Base-by-base conservation (phyloP, 1,140 invertebrate species). In the Drosophila orena region DNA sequence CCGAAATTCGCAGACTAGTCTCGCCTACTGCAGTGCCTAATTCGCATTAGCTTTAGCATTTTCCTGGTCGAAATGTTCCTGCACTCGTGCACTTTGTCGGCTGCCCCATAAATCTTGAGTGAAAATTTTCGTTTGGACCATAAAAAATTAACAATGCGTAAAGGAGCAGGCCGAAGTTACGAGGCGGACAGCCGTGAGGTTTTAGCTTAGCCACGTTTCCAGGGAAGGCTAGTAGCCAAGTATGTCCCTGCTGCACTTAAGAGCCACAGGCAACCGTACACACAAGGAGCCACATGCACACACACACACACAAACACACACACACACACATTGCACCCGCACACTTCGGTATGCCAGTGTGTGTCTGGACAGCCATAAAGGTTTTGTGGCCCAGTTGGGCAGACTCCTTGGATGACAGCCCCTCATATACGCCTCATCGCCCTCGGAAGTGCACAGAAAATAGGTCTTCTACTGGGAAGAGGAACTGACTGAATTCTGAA, bases 141-240 rank as follows among this genome's bases (percentile, higher is more conserved):
- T 76, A 59, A 79, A 85, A 88, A 81, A 88, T 81, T 81, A 79
- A 71, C 73, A 70, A 81, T 77, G 81, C 73, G 77, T 80, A 60
- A 57, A 64, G 54, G 38, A 53, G 65, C 53, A 50, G 53, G 49
- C 54, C 46, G 59, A 35, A 74, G 56, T 70, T 64, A 54, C 44
- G 56, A 56, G 69, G 70, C 74, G 50, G 65, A 52, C 40, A 59
- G 47, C 46, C 24, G 52, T 12, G 49, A 40, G 59, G 40, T 77
- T 53, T 49, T 50, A 24, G 49, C 47, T 22, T 37, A 37, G 43
- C 56, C 61, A 62, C 57, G 57, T 64, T 42, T 53, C 40, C 56
- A 66, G 76, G 38, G 54, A 59, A 55, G 56, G 61, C 46, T 53
- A 55, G 46, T 53, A 55, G 46, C 46, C 43, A 59, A 40, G 52